Base-by-base conservation (phyloP, 2,797 vertebrate genomes). In the Lacerta viridis region DNA sequence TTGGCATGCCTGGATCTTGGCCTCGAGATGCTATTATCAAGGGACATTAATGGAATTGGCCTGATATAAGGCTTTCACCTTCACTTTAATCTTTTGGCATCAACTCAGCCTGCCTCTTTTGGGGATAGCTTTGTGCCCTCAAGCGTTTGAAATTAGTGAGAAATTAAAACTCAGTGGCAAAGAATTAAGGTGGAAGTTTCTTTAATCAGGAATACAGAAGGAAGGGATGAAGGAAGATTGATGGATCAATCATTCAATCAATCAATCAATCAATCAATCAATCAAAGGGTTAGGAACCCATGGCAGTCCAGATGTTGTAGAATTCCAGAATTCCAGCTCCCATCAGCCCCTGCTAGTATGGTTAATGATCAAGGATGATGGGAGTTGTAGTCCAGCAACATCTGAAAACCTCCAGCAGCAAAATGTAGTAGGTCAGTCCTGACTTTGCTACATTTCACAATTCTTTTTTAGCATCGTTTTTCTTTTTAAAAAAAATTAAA, bases 21-120 rank as follows among this genome's bases (percentile, higher is more conserved):
- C 39, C 85, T 91, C 50, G 84, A 92, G 59, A 87, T 86, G 29
- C 2, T 87, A 87, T 90, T 90, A 92, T 90, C 72, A 46, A 90
- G 84, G 7, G 29, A 88, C 86, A 88, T 93, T 89, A 93, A 36
- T 87, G 82, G 64, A 92, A 96, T 93, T 93, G 88, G 15, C 78
- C 81, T 90, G 78, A 88, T 93, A 84, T 1, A 1, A 81, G 85
- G 8, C 80, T 71, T 93, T 94, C 82, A 92, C 85, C 86, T 94
- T 93, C 76, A 79, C 72, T 91, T 93, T 88, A 78, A 82, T 90
- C 4, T 91, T 92, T 87, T 85, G 50, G 82, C 79, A 83, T 41
- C 20, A 87, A n/a, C 39, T 72, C 0, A 1, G 88, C 85, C 68
- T 88, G 64, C 55, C 71, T 89, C 68, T 89, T 91, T 80, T 33